phyloP scores from a whole-genome alignment of 2,113 vertebrate genomes.

The Tragelaphus buxtoni region DNA sequence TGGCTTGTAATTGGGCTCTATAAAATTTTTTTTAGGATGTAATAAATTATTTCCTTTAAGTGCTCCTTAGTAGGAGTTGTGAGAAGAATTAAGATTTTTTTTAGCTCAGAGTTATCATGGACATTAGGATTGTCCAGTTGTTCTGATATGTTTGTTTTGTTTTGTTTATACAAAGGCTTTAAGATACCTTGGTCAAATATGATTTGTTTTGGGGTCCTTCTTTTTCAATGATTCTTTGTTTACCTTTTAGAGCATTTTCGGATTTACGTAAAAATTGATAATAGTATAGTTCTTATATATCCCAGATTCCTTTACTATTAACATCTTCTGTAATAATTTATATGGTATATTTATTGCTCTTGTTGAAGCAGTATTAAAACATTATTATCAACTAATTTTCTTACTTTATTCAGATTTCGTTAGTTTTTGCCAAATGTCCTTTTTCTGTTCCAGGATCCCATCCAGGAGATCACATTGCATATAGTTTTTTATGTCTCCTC shows the following conservation, averaged over 20 bases:
- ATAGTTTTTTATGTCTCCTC: background rate
- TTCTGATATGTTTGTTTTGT: background rate
- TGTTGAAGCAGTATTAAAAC: background rate
- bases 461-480: background rate
- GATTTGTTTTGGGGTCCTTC: conserved; percentile 10
- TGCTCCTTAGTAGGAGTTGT: background rate
- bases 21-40: background rate
- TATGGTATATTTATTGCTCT: background rate
- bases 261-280: conserved; percentile 26
- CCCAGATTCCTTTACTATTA: background rate
- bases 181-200: background rate
- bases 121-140: background rate
- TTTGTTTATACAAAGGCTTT: background rate
- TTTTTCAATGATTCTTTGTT: background rate
- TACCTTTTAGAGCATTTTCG: background rate
- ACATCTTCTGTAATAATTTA: background rate
- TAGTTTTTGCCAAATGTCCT: background rate
- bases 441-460: background rate
- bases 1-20: background rate
- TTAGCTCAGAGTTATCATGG: background rate
- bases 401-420: background rate
- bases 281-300: background rate
- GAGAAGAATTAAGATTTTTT: background rate
- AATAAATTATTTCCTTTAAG: background rate
- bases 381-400: background rate